Conservation (phyloP, 2,888 invertebrate species). For the Trilocha varians region DNA sequence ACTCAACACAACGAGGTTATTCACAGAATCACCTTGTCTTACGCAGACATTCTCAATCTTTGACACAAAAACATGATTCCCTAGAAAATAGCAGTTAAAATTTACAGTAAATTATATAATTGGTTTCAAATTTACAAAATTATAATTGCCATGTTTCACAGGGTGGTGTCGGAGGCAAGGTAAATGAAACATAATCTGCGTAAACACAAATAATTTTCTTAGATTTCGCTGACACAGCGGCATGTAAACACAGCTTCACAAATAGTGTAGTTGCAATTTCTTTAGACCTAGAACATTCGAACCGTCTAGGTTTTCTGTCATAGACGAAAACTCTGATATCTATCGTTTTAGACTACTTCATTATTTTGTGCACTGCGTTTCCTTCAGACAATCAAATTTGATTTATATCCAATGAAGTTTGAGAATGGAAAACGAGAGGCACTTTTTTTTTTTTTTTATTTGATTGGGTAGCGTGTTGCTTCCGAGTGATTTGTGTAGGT, state of each 20-base stretch:
- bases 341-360: neutral
- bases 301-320: neutral
- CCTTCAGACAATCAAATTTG: neutral
- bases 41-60: neutral
- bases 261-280: slow-evolving; percentile 30
- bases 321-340: neutral
- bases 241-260: slow-evolving; percentile 46
- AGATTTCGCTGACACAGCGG: slow-evolving; percentile 39
- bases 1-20: neutral
- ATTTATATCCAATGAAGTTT: neutral
- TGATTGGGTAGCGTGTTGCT: slow-evolving; percentile 3
- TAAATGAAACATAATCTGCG: slow-evolving; percentile 38
- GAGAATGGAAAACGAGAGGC: neutral
- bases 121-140: slow-evolving; percentile 21
- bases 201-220: slow-evolving; percentile 33
- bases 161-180: slow-evolving; percentile 68
- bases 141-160: slow-evolving; percentile 49
- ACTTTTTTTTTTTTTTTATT: neutral
- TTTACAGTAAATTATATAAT: neutral
- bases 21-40: neutral
- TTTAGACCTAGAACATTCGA: neutral
- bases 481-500: slow-evolving; percentile 2
- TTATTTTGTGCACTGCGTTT: neutral
- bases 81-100: neutral
- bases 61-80: neutral